These are phyloP conservation scores for Pseudonaja textilis DNA, from an alignment of 2,113 vertebrate genomes.

Conservation along the genomic window DNA sequence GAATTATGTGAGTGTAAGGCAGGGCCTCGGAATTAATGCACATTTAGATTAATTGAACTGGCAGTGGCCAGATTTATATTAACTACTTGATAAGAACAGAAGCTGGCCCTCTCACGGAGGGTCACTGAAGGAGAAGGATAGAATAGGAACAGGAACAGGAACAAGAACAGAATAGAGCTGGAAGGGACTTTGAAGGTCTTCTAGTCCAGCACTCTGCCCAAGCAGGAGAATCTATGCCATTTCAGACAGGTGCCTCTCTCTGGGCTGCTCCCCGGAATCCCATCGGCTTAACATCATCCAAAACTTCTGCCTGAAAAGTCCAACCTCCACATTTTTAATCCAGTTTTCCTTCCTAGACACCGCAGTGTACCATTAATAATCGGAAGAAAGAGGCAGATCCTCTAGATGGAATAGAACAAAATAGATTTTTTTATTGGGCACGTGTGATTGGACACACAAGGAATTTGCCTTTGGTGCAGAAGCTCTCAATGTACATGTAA, in stretches of 20 bases:
- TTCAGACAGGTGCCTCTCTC: no score
- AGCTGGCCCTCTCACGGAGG: not conserved
- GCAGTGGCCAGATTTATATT: not conserved
- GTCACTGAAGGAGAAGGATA: rapidly evolving
- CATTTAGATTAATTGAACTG: slow-evolving; percentile 7
- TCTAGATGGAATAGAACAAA: no score
- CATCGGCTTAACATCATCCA: not conserved
- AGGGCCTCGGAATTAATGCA: slow-evolving; percentile 6
- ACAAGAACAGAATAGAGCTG: no score
- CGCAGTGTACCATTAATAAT: no score
- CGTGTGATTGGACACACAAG: not conserved
- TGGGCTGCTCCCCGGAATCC: not conserved
- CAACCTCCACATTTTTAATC: not conserved
- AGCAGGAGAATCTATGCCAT: no score
- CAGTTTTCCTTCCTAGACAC: not conserved
- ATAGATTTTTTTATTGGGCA: not conserved
- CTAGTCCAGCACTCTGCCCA: not conserved
- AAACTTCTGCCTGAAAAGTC: not conserved
- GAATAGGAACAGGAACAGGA: no score
- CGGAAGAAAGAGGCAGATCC: not conserved
- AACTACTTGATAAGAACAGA: rapidly evolving
- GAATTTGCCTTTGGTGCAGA: not conserved
- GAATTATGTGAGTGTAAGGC: not conserved
- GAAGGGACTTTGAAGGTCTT: no score
- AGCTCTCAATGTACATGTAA: not conserved